phyloP scores from a whole-genome alignment of 1,140 invertebrate genomes.

The Berghia stephanieae region DNA sequence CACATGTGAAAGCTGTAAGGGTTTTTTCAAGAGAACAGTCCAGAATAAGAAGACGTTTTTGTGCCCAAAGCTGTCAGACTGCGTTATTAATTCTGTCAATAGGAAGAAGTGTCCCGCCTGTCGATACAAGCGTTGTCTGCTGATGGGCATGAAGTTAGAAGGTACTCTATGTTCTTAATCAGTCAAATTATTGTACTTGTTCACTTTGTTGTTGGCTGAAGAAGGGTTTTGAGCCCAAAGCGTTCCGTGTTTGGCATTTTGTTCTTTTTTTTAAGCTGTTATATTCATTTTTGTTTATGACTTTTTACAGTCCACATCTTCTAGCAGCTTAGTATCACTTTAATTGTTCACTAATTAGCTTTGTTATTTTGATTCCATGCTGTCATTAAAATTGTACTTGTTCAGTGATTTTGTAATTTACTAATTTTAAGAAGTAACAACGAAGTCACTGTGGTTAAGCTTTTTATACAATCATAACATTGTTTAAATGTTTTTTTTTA shows the following conservation, averaged over 20 bases:
- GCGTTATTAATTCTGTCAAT: conserved; percentile 88
- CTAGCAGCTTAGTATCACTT: no score
- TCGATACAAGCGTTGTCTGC: conserved; percentile 95
- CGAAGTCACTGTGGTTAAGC: not conserved
- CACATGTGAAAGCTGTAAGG: conserved; percentile 96
- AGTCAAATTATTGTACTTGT: no score
- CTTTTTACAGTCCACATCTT: no score
- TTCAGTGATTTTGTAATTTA: no score
- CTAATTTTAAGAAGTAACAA: no score
- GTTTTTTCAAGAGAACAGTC: conserved; percentile 97
- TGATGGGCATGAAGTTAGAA: conserved; percentile 96
- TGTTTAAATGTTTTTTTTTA: not conserved
- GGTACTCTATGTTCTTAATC: conserved; percentile 68
- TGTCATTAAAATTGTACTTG: no score
- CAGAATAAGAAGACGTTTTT: conserved; percentile 98
- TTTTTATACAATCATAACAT: not conserved
- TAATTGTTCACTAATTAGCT: not conserved
- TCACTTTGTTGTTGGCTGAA: no score
- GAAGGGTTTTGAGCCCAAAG: no score
- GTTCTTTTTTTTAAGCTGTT: no score
- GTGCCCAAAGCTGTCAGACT: conserved; percentile 88
- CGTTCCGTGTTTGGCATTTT: no score
- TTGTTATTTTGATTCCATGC: no score
- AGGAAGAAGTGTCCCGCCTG: conserved; percentile 97
- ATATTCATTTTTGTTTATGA: no score